phyloP scores from a whole-genome alignment of 2,888 invertebrate species.

The Lamellibrachia columna region DNA sequence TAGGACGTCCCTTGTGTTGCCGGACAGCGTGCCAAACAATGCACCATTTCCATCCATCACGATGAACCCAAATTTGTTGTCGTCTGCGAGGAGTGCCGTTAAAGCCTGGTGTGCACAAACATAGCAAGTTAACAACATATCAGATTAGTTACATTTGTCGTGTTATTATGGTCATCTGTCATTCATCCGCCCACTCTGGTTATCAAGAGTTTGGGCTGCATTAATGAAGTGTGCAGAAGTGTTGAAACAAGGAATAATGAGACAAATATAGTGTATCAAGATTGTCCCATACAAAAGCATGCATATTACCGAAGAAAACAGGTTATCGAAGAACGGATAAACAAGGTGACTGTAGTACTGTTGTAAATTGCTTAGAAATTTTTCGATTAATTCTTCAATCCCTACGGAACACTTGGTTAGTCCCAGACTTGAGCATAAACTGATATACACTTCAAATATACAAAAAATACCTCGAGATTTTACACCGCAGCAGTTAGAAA shows the following conservation, averaged over 20 bases:
- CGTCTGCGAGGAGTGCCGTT: conserved; percentile 95
- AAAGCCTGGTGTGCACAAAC: conserved; percentile 75
- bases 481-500: no score
- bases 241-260: no score
- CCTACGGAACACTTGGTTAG: neutral
- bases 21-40: conserved; percentile 97
- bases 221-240: no score
- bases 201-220: no score
- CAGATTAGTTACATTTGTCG: neutral
- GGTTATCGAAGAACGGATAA: no score
- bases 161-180: no score
- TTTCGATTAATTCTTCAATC: neutral
- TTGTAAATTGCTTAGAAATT: no score
- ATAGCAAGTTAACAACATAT: neutral
- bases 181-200: no score
- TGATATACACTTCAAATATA: neutral
- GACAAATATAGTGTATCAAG: no score
- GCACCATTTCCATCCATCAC: conserved; percentile 99
- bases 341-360: no score
- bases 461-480: neutral
- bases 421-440: neutral
- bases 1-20: conserved; percentile 90
- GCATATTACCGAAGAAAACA: no score
- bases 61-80: conserved; percentile 99
- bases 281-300: no score